Evolutionary conservation across 1,140 invertebrate species (phyloP).

Genomic region (Heliothis subflexa): DNA sequence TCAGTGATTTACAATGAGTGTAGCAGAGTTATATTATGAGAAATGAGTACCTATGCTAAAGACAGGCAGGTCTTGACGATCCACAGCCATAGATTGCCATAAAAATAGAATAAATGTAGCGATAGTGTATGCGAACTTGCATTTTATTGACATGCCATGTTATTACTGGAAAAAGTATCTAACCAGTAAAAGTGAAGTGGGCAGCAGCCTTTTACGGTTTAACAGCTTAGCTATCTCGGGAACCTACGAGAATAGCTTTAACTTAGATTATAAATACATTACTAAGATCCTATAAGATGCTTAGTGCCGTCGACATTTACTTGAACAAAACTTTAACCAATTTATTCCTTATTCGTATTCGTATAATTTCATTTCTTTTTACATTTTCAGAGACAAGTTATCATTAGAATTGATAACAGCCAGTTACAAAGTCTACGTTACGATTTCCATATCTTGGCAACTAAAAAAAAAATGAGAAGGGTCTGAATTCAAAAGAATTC

Average conservation of each 20-base stretch:
- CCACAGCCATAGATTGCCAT: slow-evolving; percentile 10
- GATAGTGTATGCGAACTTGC: not conserved
- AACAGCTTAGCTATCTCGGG: not conserved
- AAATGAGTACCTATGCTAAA: not conserved
- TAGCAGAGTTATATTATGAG: slow-evolving; percentile 14
- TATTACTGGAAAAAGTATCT: slow-evolving; percentile 8
- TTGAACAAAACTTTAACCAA: not conserved
- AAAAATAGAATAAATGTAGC: not conserved
- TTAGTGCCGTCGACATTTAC: too few relatives aligned
- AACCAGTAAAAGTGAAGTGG: not conserved
- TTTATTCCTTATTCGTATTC: not conserved
- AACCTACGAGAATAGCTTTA: not conserved
- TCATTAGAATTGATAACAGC: too few relatives aligned
- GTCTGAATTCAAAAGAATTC: not conserved
- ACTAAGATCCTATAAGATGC: too few relatives aligned
- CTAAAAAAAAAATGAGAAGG: not conserved
- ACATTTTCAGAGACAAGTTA: too few relatives aligned
- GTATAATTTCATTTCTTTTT: too few relatives aligned
- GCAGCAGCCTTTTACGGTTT: slow-evolving; percentile 15
- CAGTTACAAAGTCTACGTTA: too few relatives aligned
- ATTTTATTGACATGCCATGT: slow-evolving; percentile 5
- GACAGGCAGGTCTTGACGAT: not conserved
- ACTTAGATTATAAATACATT: not conserved
- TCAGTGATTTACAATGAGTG: slow-evolving; percentile 21
- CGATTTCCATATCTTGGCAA: too few relatives aligned